Evolutionary conservation across 2,797 vertebrate species (phyloP), one percentile per base, ranked within the genome.

Genomic region (Cyclura pinguis): DNA sequence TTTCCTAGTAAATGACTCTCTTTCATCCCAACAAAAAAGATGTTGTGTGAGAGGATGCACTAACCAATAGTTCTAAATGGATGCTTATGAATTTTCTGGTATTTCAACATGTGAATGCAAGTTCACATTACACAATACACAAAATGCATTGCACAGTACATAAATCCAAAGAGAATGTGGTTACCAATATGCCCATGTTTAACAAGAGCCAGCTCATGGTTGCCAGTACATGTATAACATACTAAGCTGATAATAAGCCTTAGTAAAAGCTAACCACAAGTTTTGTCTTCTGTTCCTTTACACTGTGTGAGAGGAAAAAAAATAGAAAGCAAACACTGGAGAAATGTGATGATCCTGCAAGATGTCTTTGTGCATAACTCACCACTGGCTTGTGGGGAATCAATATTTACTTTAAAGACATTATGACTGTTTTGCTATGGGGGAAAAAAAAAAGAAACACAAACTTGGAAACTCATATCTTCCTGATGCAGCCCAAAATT

Each of bases 201-300:
- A 80, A 87, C 67, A 80, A n/a, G 62, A 88, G 50, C 62, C 47
- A 69, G n/a, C 50, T 80, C 6, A 69, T 80, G 62, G 32, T 35
- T 50, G 62, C 42, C 59, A 80, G 62, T 88, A 72, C 62, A 55
- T 38, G 7, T 16, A 27, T 35, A 72, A 67, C n/a, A 72, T 35
- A 69, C n/a, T 35, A 88, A 80, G 77, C 29, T 88, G 64, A 80
- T 88, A 88, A 27, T 77, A 69, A 87, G 77, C 22, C 24, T 69
- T 55, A 80, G 69, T 88, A 67, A 69, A 88, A 29, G 42, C 29
- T 87, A n/a, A 87, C 64, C 77, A 64, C 42, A 87, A 64, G 62
- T n/a, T 57, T 80, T 87, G 69, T n/a, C 69, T 87, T 67, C 57
- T 50, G 59, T 47, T 67, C 4, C 10, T 50, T 35, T 80, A 80